Conservation (phyloP, 2,113 vertebrate genomes). For the Lophotis ruficrista region DNA sequence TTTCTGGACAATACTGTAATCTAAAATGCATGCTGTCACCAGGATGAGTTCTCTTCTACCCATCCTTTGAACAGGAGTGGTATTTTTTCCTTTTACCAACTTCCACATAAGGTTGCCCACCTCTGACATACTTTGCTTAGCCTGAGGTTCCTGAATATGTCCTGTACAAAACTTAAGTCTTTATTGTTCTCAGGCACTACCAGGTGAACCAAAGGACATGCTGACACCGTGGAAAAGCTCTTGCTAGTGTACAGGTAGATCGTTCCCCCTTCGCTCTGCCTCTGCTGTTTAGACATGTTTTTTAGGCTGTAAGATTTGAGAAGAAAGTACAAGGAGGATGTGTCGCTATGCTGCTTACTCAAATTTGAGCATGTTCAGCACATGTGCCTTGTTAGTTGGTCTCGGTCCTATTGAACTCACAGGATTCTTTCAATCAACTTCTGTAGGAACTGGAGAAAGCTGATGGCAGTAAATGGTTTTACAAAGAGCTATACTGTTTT, state of each 20-base stretch:
- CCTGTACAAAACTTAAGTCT: neutral
- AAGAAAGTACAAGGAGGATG: neutral
- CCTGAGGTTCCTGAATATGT: neutral
- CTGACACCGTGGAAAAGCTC: neutral
- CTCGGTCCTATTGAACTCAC: neutral
- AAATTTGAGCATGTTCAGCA: neutral
- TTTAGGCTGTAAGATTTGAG: neutral
- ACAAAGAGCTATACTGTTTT: conserved; percentile 2
- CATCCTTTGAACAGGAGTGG: neutral
- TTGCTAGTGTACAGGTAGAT: neutral
- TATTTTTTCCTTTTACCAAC: neutral
- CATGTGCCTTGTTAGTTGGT: neutral
- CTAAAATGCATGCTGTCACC: neutral
- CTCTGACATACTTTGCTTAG: neutral
- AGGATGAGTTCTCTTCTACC: neutral
- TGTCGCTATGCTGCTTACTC: neutral
- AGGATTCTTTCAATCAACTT: neutral
- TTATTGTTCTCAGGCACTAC: neutral
- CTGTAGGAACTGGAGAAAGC: neutral
- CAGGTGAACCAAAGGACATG: neutral
- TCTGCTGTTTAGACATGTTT: neutral
- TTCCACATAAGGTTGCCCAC: neutral
- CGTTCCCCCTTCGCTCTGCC: neutral
- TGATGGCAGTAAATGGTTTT: neutral
- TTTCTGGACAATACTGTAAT: neutral